These are phyloP conservation scores for Sebastes diploproa DNA, from an alignment of 2,797 vertebrate genomes.

Conservation along the genomic window DNA sequence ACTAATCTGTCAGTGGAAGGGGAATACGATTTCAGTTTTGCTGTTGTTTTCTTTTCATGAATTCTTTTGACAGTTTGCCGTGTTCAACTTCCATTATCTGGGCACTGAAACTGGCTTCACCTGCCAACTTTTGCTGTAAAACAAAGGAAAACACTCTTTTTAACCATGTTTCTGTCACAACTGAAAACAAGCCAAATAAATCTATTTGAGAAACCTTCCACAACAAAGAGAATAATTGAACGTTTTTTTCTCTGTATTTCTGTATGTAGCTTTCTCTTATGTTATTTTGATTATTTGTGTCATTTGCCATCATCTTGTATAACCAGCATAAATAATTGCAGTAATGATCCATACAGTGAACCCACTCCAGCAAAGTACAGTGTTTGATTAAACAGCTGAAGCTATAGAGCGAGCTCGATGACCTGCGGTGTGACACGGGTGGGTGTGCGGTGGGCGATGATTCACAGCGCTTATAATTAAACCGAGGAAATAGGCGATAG, in stretches of 20 bases:
- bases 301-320: constrained; percentile 28
- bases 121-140: not conserved
- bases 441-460: constrained; percentile 14
- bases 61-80: not conserved
- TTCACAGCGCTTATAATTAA: constrained; percentile 59
- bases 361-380: constrained; percentile 26
- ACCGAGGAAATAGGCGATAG: constrained; percentile 30
- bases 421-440: constrained; percentile 34
- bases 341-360: constrained; percentile 34
- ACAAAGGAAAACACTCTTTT: not conserved
- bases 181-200: not conserved
- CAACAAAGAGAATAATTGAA: not conserved
- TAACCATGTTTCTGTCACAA: not conserved
- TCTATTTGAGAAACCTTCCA: not conserved
- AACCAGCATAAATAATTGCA: constrained; percentile 23
- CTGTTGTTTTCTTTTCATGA: not conserved
- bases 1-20: not conserved
- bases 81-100: not conserved
- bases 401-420: constrained; percentile 13
- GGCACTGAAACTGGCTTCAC: not conserved
- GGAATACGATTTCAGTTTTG: not conserved
- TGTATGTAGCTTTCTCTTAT: not conserved
- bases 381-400: constrained; percentile 51
- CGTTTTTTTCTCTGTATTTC: not conserved
- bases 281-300: constrained; percentile 8